Percentiles rank a stretch among this genome's conserved stretches.
These are phyloP conservation scores for Callimorpha dominula DNA, from an alignment of 2,888 invertebrate species.

Conservation along the genomic window DNA sequence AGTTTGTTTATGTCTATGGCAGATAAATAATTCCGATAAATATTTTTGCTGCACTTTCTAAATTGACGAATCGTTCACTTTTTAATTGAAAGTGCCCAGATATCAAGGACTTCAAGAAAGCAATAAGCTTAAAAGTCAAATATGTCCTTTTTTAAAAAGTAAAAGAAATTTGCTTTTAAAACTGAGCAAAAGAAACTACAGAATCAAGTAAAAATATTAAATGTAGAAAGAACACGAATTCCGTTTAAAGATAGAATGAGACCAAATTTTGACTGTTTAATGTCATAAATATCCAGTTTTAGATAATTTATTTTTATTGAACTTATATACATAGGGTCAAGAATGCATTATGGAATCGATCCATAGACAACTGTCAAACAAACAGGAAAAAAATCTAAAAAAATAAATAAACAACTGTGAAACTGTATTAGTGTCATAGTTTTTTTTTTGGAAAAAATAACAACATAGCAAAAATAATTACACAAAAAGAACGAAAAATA, in stretches of 20 bases:
- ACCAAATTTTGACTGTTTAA: conserved; percentile 19
- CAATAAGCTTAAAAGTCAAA: background rate
- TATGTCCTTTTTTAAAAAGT: background rate
- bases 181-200: background rate
- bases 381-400: background rate
- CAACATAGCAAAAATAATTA: too few relatives aligned
- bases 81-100: conserved; percentile 1
- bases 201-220: background rate
- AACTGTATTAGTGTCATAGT: background rate
- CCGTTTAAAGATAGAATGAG: conserved; percentile 10
- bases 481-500: too few relatives aligned
- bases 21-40: background rate
- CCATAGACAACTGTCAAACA: conserved; percentile 25
- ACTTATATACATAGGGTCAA: conserved; percentile 25
- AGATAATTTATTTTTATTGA: conserved; percentile 25
- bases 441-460: too few relatives aligned
- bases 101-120: background rate
- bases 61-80: conserved; percentile 11
- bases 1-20: conserved; percentile 6
- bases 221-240: conserved; percentile 20
- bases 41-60: conserved; percentile 14
- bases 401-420: background rate
- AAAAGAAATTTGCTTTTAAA: background rate
- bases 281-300: conserved; percentile 30
- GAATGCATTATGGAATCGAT: conserved; percentile 26